These are phyloP conservation scores for Ormyrus nitidulus DNA, from an alignment of 2,888 invertebrate genomes.

Conservation along the genomic window DNA sequence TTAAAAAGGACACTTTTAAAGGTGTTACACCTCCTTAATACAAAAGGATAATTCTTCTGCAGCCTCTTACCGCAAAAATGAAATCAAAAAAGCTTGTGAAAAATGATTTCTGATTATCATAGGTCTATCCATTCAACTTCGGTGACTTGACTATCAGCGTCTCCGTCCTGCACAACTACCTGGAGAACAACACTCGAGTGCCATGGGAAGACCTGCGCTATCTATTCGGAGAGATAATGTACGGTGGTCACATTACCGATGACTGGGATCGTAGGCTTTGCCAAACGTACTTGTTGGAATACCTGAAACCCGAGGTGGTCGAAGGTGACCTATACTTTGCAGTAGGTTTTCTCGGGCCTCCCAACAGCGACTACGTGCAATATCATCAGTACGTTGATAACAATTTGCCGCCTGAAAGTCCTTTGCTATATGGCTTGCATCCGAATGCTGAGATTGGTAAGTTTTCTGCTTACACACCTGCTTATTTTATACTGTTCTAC, in stretches of 20 bases:
- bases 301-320: slow-evolving; percentile 90
- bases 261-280: slow-evolving; percentile 96
- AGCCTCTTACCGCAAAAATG: no score
- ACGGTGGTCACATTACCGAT: slow-evolving; percentile 97
- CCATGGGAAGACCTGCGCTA: slow-evolving; percentile 97
- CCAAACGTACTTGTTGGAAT: slow-evolving; percentile 89
- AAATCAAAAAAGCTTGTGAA: no score
- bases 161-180: slow-evolving; percentile 92
- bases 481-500: no score
- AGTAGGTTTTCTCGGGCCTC: slow-evolving; percentile 90
- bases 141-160: slow-evolving; percentile 95
- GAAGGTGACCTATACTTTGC: slow-evolving; percentile 91
- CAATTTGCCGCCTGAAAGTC: slow-evolving; percentile 90
- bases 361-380: slow-evolving; percentile 90
- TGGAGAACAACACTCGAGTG: slow-evolving; percentile 90
- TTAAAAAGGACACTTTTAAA: no score
- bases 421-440: slow-evolving; percentile 93
- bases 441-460: slow-evolving; percentile 95
- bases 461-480: not conserved
- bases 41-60: no score
- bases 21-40: no score
- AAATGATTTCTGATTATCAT: not conserved
- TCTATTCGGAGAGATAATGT: slow-evolving; percentile 98
- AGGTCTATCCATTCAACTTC: slow-evolving; percentile 85
- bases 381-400: slow-evolving; percentile 94